Evolutionary conservation across 2,888 invertebrate species (phyloP).

Genomic region (Mimas tiliae): DNA sequence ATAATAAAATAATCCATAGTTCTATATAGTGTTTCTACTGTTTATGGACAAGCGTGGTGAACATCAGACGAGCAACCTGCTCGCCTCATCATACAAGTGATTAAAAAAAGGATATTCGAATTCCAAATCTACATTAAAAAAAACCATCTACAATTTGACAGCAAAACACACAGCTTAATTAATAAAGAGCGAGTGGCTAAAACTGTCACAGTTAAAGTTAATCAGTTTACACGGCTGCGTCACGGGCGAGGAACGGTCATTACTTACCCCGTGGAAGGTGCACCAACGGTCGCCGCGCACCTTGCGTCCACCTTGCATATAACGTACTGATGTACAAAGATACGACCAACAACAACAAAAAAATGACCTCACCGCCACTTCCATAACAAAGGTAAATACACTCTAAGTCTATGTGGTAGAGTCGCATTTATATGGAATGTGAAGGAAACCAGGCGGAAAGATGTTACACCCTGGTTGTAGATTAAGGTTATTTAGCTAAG

Average conservation of each 20-base stretch:
- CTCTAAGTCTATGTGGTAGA: background rate
- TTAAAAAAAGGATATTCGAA: background rate
- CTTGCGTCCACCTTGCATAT: constrained; percentile 81
- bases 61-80: too few relatives aligned
- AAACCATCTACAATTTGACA: background rate
- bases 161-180: background rate
- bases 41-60: too few relatives aligned
- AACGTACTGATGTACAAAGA: constrained; percentile 73
- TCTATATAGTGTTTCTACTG: too few relatives aligned
- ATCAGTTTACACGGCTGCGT: constrained; percentile 76
- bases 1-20: too few relatives aligned
- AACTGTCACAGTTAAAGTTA: constrained; percentile 44
- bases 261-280: constrained; percentile 64
- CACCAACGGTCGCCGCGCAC: constrained; percentile 76
- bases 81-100: too few relatives aligned
- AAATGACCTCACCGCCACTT: constrained; percentile 42
- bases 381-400: constrained; percentile 26
- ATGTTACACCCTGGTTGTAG: constrained; percentile 74
- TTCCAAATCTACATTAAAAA: background rate
- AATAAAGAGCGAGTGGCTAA: constrained; percentile 29
- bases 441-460: constrained; percentile 61
- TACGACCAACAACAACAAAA: constrained; percentile 58
- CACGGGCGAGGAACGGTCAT: constrained; percentile 53
- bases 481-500: constrained; percentile 77
- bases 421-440: constrained; percentile 26